Base-by-base conservation (phyloP, 2,888 invertebrate genomes). In the Meiosimyza decipiens region DNA sequence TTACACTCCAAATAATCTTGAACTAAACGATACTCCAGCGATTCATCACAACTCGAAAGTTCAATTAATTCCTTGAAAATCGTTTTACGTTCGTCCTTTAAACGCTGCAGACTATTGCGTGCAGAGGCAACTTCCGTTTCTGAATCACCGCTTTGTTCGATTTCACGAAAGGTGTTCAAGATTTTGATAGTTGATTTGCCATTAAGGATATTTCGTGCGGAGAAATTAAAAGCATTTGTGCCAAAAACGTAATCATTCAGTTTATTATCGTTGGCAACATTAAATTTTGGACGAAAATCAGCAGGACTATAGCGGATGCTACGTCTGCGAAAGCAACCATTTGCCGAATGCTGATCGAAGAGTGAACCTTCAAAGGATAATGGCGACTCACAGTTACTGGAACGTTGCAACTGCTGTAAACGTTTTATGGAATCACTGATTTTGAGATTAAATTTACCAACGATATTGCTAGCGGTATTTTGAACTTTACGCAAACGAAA, bases 1-100 rank as follows among this genome's bases (percentile, higher is more conserved):
- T 86, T 86, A n/a, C 83, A 84, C 72, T 87, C 86, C 50, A 87
- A 78, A 71, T 87, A 87, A 69, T 87, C 85, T 73, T 86, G 85
- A 28, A 87, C 80, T 68, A 87, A 76, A 16, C 84, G 82, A 77
- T 84, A 85, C 72, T 87, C 87, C n/a, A 84, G 64, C 0, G 85
- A 85, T 73, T 86, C 86, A 77, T 86, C 84, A 70, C 84, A 85
- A 72, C 84, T 85, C 0, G 85, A 83, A 1, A 84, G 77, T 49
- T 86, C 84, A n/a, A 84, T 82, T 0, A 85, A 79, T 69, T 83
- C 81, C 65, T 84, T 84, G 57, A 86, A 85, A 7, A 84, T 80
- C 3, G 83, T 84, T 65, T 83, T 82, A 0, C 82, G 77, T 63
- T 84, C 82, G 68, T 84, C 80, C 65, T 81, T 83, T 28, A 83